Conservation (phyloP, 2,113 vertebrate species). For the Himantopus leucocephalus region DNA sequence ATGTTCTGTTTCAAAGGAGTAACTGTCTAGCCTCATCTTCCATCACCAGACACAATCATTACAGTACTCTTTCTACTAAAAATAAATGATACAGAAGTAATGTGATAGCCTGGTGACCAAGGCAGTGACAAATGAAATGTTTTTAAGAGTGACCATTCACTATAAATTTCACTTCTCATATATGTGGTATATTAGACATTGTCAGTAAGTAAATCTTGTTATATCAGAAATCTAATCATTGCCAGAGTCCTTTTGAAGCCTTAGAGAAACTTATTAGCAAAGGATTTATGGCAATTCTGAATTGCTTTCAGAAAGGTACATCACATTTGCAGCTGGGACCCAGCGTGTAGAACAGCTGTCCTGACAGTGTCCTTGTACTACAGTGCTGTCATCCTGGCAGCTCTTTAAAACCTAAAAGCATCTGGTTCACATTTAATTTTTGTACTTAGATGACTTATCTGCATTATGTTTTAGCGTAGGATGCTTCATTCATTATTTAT, state of each 20-base stretch:
- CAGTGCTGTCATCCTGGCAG: not conserved
- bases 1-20: not conserved
- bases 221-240: not conserved
- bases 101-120: not conserved
- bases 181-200: not conserved
- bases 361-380: conserved; percentile 6
- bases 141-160: not conserved
- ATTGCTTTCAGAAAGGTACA: conserved; percentile 38
- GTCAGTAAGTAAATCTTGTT: not conserved
- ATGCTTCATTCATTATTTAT: conserved; percentile 52
- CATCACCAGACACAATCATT: not conserved
- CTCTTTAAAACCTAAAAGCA: conserved; percentile 46
- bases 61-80: not conserved
- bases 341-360: conserved; percentile 32
- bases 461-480: not conserved
- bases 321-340: conserved; percentile 42
- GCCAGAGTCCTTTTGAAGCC: conserved; percentile 11
- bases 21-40: not conserved
- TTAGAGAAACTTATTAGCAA: conserved; percentile 16
- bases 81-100: not conserved
- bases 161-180: not conserved
- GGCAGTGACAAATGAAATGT: not conserved
- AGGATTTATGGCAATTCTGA: conserved; percentile 35
- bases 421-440: conserved; percentile 61
- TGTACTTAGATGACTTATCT: conserved; percentile 25